Percentiles rank a stretch among this genome's conserved stretches.
These are phyloP conservation scores for Blastobasis adustella DNA, from an alignment of 2,888 invertebrate genomes.

Conservation along the genomic window DNA sequence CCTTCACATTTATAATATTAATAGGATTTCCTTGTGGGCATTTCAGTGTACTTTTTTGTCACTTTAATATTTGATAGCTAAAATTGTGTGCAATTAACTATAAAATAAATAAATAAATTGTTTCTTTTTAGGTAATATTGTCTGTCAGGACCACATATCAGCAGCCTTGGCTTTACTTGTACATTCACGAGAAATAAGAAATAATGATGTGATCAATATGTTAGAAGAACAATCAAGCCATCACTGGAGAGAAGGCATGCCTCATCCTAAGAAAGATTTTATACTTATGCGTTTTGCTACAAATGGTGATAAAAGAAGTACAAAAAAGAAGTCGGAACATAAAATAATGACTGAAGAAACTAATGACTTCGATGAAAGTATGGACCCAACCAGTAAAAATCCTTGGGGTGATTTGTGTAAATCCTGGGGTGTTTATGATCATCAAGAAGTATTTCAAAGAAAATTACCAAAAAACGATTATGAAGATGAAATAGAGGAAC, in stretches of 20 bases:
- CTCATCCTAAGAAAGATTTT: conserved; percentile 78
- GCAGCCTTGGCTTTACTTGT: conserved; percentile 76
- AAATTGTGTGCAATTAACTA: no score
- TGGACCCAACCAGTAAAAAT: conserved; percentile 69
- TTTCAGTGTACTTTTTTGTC: no score
- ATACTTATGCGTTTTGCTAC: conserved; percentile 85
- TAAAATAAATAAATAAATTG: no score
- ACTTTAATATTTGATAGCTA: no score
- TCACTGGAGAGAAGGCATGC: conserved; percentile 83
- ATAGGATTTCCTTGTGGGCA: background rate
- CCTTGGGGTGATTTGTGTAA: conserved; percentile 84
- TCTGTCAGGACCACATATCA: conserved; percentile 76
- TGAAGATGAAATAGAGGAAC: conserved; percentile 35
- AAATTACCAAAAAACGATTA: conserved; percentile 42
- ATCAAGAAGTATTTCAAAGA: conserved; percentile 69
- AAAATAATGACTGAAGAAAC: conserved; percentile 25
- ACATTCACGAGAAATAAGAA: conserved; percentile 68
- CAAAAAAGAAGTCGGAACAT: conserved; percentile 45
- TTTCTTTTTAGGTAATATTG: conserved; percentile 74
- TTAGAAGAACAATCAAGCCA: conserved; percentile 75
- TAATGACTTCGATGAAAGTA: conserved; percentile 34
- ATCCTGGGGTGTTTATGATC: conserved; percentile 80
- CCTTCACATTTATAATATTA: background rate
- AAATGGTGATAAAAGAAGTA: conserved; percentile 80
- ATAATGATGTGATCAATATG: conserved; percentile 50